These are phyloP conservation scores for Sebastes hubbsi DNA, from an alignment of 2,797 vertebrate genomes.

Conservation along the genomic window DNA sequence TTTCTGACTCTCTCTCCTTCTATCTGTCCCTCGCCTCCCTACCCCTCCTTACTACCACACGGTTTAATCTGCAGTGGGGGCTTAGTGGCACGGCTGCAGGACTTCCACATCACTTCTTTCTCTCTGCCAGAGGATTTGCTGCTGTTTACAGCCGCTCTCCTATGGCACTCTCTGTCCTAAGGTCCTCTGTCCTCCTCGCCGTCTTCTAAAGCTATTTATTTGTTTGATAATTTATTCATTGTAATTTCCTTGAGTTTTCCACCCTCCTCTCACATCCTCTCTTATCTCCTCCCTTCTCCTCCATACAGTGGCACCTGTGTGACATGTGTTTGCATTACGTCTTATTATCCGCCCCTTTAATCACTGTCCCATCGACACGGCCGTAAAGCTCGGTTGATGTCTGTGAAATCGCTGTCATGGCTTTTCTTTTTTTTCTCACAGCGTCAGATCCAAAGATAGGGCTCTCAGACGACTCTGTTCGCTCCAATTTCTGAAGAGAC, in stretches of 20 bases:
- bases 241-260: conserved; percentile 19
- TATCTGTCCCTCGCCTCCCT: conserved; percentile 1
- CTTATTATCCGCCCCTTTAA: conserved; percentile 48
- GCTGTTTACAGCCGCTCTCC: conserved; percentile 40
- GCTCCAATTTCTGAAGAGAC: conserved; percentile 16
- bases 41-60: conserved; percentile 48
- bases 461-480: conserved; percentile 12
- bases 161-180: conserved; percentile 9
- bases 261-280: neutral
- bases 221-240: conserved; percentile 43
- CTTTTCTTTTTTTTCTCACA: neutral
- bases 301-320: conserved; percentile 10
- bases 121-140: conserved; percentile 64
- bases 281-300: conserved; percentile 2
- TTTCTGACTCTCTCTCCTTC: conserved; percentile 21
- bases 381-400: conserved; percentile 19
- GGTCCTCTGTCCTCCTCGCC: conserved; percentile 8
- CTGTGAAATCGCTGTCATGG: conserved; percentile 37
- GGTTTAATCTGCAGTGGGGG: conserved; percentile 75
- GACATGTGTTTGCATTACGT: conserved; percentile 53
- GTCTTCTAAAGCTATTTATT: conserved; percentile 24
- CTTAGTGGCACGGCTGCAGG: conserved; percentile 73
- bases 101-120: conserved; percentile 73
- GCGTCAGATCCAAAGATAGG: conserved; percentile 10
- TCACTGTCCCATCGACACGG: conserved; percentile 28